These are phyloP conservation scores for Pseudochaenichthys georgianus DNA, from an alignment of 2,797 vertebrate genomes.

Conservation along the genomic window DNA sequence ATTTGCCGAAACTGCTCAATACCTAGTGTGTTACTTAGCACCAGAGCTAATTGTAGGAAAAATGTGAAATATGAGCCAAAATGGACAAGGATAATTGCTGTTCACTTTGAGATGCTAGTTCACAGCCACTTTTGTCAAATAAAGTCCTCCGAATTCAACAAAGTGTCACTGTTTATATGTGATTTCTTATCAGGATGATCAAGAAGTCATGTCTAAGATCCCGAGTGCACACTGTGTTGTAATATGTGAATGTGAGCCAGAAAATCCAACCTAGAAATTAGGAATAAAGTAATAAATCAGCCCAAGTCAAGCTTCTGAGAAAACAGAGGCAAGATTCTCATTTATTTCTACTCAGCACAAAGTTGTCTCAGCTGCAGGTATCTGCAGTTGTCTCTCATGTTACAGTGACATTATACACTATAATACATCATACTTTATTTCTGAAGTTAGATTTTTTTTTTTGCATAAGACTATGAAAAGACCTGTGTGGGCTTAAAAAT, in stretches of 20 bases:
- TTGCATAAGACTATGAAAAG: constrained; percentile 41
- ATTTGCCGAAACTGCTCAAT: constrained; percentile 69
- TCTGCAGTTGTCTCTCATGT: constrained; percentile 44
- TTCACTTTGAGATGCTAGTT: constrained; percentile 54
- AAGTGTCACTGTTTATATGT: constrained; percentile 18
- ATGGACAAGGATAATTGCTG: constrained; percentile 68
- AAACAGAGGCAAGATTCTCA: constrained; percentile 31
- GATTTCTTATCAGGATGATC: constrained; percentile 16
- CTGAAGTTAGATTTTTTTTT: constrained; percentile 34
- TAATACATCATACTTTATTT: constrained; percentile 39
- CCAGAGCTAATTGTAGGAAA: constrained; percentile 67
- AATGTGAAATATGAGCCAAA: constrained; percentile 72
- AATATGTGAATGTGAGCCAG: constrained; percentile 13
- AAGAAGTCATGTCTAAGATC: constrained; percentile 6
- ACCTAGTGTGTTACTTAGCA: constrained; percentile 60
- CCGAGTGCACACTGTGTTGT: constrained; percentile 7
- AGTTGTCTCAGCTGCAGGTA: constrained; percentile 64
- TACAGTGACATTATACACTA: constrained; percentile 33
- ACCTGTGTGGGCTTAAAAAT: constrained; percentile 40
- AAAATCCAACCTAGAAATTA: constrained; percentile 17
- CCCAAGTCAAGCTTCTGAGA: constrained; percentile 35
- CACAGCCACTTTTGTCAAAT: constrained; percentile 32
- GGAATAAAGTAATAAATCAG: constrained; percentile 14
- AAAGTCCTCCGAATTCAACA: constrained; percentile 41
- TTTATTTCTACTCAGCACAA: constrained; percentile 34